Percentiles rank a stretch among this genome's conserved stretches.
These are phyloP conservation scores for Paramisgurnus dabryanus DNA, from an alignment of 2,113 vertebrate genomes.

Conservation along the genomic window DNA sequence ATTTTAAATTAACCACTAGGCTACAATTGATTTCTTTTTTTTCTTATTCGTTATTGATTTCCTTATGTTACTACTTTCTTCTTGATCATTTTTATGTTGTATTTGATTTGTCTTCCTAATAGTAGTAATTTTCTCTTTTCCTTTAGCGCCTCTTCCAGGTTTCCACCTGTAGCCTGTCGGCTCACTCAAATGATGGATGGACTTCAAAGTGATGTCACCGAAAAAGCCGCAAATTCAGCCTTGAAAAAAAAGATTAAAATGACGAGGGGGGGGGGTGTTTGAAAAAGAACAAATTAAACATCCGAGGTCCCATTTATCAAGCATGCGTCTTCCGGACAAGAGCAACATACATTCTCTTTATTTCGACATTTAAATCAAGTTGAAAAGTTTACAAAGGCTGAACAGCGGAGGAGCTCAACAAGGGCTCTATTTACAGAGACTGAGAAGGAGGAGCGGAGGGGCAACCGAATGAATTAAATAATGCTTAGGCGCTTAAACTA, in stretches of 20 bases:
- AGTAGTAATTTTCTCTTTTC: not conserved
- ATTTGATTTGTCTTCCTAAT: not conserved
- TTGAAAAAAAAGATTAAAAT: not conserved
- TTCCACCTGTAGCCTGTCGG: slow-evolving; percentile 35
- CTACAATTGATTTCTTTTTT: too few relatives aligned
- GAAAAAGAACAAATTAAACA: not conserved
- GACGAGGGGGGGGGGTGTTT: not conserved
- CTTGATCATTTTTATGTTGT: too few relatives aligned
- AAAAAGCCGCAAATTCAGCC: slow-evolving; percentile 10
- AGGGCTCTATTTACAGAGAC: slow-evolving; percentile 70
- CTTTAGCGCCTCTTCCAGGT: too few relatives aligned
- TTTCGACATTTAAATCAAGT: slow-evolving; percentile 60
- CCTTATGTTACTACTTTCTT: too few relatives aligned
- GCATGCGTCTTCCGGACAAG: slow-evolving; percentile 62
- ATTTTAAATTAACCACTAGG: too few relatives aligned
- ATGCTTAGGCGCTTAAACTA: slow-evolving; percentile 63
- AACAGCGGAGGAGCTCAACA: slow-evolving; percentile 72
- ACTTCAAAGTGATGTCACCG: slow-evolving; percentile 58
- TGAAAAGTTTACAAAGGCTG: slow-evolving; percentile 76
- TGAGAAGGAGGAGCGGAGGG: slow-evolving; percentile 55
- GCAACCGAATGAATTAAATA: slow-evolving; percentile 75
- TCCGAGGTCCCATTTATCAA: slow-evolving; percentile 19
- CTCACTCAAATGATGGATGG: slow-evolving; percentile 48
- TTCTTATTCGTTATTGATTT: too few relatives aligned
- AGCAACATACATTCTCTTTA: slow-evolving; percentile 37